phyloP scores from a whole-genome alignment of 2,797 vertebrate genomes.

The Limnodromus scolopaceus region DNA sequence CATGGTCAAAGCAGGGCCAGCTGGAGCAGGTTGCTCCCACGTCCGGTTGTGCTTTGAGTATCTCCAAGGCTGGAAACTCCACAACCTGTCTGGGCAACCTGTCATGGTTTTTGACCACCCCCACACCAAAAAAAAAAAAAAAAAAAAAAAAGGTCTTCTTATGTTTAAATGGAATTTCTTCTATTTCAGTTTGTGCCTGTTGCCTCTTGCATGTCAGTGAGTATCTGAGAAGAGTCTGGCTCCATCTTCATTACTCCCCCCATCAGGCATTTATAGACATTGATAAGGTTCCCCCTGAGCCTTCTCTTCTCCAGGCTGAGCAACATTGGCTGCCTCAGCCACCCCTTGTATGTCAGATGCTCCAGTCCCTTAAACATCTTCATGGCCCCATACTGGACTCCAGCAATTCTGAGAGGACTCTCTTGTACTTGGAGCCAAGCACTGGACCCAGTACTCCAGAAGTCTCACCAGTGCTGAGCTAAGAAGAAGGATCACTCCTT shows the following conservation, averaged over 20 bases:
- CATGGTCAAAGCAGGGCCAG: not conserved
- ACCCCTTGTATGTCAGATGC: not conserved
- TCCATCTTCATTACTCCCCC: not conserved
- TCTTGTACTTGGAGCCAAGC: too few relatives aligned
- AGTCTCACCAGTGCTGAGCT: not conserved
- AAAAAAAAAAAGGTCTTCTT: not conserved
- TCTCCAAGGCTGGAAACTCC: not conserved
- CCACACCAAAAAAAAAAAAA: too few relatives aligned
- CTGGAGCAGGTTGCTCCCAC: not conserved
- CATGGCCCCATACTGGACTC: not conserved
- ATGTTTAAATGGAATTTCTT: not conserved
- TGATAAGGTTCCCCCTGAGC: not conserved
- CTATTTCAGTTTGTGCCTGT: not conserved
- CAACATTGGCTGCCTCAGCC: not conserved
- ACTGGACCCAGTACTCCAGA: not conserved
- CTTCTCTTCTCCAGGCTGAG: not conserved
- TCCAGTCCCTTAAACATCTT: not conserved
- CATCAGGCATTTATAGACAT: not conserved
- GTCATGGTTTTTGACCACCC: not conserved
- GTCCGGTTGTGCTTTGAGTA: not conserved
- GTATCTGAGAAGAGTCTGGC: not conserved
- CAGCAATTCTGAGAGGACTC: not conserved
- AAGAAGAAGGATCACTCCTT: not conserved
- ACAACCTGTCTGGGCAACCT: not conserved
- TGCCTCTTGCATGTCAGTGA: not conserved